Conservation (phyloP, 1,140 invertebrate species). For the Akabosia matsudoensis region DNA sequence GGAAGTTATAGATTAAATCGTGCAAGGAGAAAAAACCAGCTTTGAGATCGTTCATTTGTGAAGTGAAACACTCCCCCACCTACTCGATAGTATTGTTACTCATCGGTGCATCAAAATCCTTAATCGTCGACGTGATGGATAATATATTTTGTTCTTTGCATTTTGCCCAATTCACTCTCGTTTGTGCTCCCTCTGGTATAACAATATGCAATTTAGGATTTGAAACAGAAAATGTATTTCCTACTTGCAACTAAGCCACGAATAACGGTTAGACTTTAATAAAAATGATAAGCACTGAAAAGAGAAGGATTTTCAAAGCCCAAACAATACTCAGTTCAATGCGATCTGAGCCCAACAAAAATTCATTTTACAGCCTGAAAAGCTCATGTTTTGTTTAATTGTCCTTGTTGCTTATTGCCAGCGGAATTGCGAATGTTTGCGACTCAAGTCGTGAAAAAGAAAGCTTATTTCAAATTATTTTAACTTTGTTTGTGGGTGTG, state of each 20-base stretch:
- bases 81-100: background rate
- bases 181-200: too few species aligned
- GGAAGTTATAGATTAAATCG: slow-evolving; percentile 7
- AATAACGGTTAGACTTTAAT: too few species aligned
- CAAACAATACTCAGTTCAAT: too few species aligned
- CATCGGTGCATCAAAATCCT: background rate
- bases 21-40: background rate
- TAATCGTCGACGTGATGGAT: background rate
- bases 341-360: too few species aligned
- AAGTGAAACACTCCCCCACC: slow-evolving; percentile 1
- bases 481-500: background rate
- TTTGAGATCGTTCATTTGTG: background rate
- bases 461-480: background rate
- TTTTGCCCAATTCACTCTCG: background rate
- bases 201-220: background rate
- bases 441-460: slow-evolving; percentile 19
- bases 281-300: too few species aligned
- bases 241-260: background rate
- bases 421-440: background rate
- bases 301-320: too few species aligned
- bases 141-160: background rate
- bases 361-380: background rate
- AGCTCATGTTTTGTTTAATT: background rate
- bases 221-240: background rate
- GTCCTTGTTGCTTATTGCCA: background rate